These are phyloP conservation scores for Asobara japonica DNA, from an alignment of 1,140 invertebrate genomes.

Conservation along the genomic window DNA sequence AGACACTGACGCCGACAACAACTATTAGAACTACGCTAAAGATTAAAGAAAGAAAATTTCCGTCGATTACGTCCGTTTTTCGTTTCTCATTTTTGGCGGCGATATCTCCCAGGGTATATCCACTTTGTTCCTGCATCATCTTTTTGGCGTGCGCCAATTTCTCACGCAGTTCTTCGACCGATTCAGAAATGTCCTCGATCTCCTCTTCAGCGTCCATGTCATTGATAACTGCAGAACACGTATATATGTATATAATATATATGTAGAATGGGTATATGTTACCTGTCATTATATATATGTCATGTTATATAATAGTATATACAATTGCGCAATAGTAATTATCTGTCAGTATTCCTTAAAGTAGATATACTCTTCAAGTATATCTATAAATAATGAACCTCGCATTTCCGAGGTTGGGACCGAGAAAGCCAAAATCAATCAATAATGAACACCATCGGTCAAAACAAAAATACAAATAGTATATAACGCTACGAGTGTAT, in stretches of 20 bases:
- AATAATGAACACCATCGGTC: too few species aligned
- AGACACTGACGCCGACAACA: conserved; percentile 81
- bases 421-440: too few species aligned
- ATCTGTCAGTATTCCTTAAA: too few species aligned
- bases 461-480: too few species aligned
- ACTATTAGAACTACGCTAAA: conserved; percentile 79
- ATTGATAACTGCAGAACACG: conserved; percentile 32
- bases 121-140: conserved; percentile 77
- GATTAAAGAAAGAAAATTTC: conserved; percentile 81
- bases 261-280: neutral
- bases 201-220: conserved; percentile 48
- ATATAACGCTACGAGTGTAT: too few species aligned
- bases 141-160: conserved; percentile 81
- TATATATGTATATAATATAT: neutral
- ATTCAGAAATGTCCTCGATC: conserved; percentile 73
- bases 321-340: too few species aligned
- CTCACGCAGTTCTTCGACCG: conserved; percentile 81
- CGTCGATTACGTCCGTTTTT: conserved; percentile 77
- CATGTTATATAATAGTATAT: too few species aligned
- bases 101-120: conserved; percentile 63
- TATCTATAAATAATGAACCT: too few species aligned
- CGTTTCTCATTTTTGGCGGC: conserved; percentile 61
- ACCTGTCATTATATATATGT: too few species aligned
- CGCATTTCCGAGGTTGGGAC: too few species aligned
- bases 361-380: too few species aligned